Evolutionary conservation across 2,888 invertebrate species (phyloP).

Genomic region (Muschampia plurimacula): DNA sequence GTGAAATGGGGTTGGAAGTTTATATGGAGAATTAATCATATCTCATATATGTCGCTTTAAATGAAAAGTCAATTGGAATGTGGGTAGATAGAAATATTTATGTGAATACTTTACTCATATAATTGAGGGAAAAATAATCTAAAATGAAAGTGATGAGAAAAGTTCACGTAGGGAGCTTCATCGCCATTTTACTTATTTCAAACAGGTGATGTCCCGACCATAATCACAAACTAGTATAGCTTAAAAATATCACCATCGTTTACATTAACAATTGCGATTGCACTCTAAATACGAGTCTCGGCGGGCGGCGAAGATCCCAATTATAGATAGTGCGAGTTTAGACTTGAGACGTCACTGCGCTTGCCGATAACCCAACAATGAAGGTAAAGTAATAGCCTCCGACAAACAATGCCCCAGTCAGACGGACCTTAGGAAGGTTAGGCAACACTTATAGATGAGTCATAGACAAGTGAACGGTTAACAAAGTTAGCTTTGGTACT

Average conservation of each 20-base stretch:
- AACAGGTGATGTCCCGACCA: too few relatives aligned
- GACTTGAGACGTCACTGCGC: constrained; percentile 32
- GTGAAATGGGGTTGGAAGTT: too few relatives aligned
- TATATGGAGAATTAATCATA: too few relatives aligned
- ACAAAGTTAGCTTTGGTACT: too few relatives aligned
- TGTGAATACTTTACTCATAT: too few relatives aligned
- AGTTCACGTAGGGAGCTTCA: too few relatives aligned
- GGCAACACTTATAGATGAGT: constrained; percentile 7
- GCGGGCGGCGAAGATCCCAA: constrained; percentile 45
- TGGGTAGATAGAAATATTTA: too few relatives aligned
- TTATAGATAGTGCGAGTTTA: constrained; percentile 46
- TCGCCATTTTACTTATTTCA: too few relatives aligned
- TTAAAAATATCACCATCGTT: constrained; percentile 19
- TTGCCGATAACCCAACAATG: constrained; percentile 27
- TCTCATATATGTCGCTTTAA: too few relatives aligned
- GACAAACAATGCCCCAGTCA: constrained; percentile 20
- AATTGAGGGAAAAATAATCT: too few relatives aligned
- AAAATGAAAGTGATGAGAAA: too few relatives aligned
- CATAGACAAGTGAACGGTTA: background rate
- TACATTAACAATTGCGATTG: constrained; percentile 10
- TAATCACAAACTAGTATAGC: background rate
- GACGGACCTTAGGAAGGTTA: constrained; percentile 1
- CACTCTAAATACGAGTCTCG: constrained; percentile 10
- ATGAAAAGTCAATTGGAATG: too few relatives aligned
- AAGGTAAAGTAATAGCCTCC: constrained; percentile 24